phyloP scores from a whole-genome alignment of 23 tunicate genomes.

The Corella eumyota region DNA sequence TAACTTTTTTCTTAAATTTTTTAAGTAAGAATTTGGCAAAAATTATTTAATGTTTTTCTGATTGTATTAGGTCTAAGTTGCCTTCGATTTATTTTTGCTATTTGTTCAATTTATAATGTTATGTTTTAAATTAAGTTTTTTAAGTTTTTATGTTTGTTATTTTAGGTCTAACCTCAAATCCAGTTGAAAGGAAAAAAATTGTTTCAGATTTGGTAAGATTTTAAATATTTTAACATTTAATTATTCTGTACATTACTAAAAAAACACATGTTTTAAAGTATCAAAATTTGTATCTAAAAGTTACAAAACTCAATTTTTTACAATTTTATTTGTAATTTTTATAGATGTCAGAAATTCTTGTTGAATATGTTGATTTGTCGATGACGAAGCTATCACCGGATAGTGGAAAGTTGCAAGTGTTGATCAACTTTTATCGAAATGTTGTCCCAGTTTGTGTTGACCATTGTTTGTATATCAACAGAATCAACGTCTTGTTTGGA shows the following conservation, averaged over 20 bases:
- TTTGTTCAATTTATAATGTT: too few relatives aligned
- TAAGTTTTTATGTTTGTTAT: too few relatives aligned
- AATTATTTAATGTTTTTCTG: too few relatives aligned
- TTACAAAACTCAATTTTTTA: not conserved
- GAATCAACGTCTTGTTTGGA: conserved; percentile 78
- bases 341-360: conserved; percentile 69
- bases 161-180: conserved; percentile 47
- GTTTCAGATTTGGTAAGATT: conserved; percentile 57
- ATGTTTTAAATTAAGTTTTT: too few relatives aligned
- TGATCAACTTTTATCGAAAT: conserved; percentile 61
- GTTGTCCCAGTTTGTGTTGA: conserved; percentile 93
- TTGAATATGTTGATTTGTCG: conserved; percentile 80
- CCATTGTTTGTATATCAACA: conserved; percentile 62
- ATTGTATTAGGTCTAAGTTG: too few relatives aligned
- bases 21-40: too few relatives aligned
- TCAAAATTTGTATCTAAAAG: not conserved
- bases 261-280: not conserved
- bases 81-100: too few relatives aligned
- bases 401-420: conserved; percentile 84
- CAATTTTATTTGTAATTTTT: not conserved
- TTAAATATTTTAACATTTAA: not conserved
- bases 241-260: not conserved
- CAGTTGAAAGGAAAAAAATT: conserved; percentile 16
- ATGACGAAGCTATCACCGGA: conserved; percentile 91
- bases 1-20: too few relatives aligned